Conservation (phyloP, 2,888 invertebrate species). For the Diachrysia chrysitis region DNA sequence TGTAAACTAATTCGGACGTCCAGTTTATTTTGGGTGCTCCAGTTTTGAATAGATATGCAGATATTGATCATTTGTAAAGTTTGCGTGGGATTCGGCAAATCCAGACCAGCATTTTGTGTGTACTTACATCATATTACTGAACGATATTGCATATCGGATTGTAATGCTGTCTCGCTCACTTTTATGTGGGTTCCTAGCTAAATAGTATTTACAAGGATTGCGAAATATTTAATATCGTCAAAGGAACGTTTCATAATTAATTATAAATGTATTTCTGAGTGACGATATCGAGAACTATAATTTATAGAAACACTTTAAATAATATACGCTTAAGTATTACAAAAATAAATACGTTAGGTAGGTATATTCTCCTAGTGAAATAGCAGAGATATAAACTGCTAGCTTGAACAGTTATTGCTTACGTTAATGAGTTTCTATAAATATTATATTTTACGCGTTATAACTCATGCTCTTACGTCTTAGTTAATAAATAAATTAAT, state of each 20-base stretch:
- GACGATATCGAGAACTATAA: too few relatives aligned
- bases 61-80: slow-evolving; percentile 28
- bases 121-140: slow-evolving; percentile 36
- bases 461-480: too few relatives aligned
- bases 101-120: slow-evolving; percentile 36
- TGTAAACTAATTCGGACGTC: slow-evolving; percentile 9
- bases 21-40: slow-evolving; percentile 28
- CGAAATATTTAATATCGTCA: slow-evolving; percentile 11
- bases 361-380: too few relatives aligned
- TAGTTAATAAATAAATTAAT: too few relatives aligned
- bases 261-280: neutral
- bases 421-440: too few relatives aligned
- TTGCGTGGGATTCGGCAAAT: slow-evolving; percentile 30
- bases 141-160: slow-evolving; percentile 36
- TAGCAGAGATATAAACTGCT: too few relatives aligned
- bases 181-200: slow-evolving; percentile 32
- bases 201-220: slow-evolving; percentile 22
- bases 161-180: slow-evolving; percentile 19
- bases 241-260: neutral
- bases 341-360: too few relatives aligned
- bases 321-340: too few relatives aligned
- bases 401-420: too few relatives aligned
- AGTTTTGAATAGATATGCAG: slow-evolving; percentile 20
- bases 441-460: too few relatives aligned
- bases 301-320: too few relatives aligned